Evolutionary conservation across 2,797 vertebrate species (phyloP), one percentile per base, ranked within the genome.

Genomic region (Knipowitschia caucasica): DNA sequence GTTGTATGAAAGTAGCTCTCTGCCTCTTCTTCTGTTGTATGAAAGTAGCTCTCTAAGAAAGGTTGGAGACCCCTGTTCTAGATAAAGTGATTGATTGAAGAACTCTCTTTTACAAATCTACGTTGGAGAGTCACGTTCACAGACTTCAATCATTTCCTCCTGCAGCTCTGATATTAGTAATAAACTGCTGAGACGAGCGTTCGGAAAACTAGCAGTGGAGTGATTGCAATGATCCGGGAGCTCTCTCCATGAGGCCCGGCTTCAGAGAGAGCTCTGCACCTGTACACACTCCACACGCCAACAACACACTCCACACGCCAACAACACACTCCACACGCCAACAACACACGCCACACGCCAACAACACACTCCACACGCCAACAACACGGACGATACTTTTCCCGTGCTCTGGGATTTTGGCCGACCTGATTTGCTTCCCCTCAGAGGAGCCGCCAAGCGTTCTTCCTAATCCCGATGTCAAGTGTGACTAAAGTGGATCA

Each of bases 401-500:
- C 15, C 56, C 50, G 64, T 52, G 18, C 75, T 77, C 62, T 54
- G 8, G 12, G 27, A 76, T 82, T 74, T 62, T 53, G 4, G 23
- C 73, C 75, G 82, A 82, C 83, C 81, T 65, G 75, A 71, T 83
- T 82, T 62, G 71, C 70, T 76, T 73, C 69, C 73, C 59, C 56
- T 82, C 78, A 81, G 61, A 80, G 78, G 62, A 18, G 57, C 62
- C 50, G 75, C 75, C 79, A 81, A 73, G 70, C 86, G 71, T 76
- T 78, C 80, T 77, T 73, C 71, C 75, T 83, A 81, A 81, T 81
- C 78, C 78, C 52, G 79, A 84, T 80, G 82, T 82, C 65, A 78
- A 86, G 83, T 82, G 78, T 83, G 80, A 85, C 80, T 77, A 80
- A 86, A 84, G 77, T 86, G 80, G 79, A 85, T 86, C 62, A 74